Percentiles rank a stretch among this genome's conserved stretches.
phyloP scores from a whole-genome alignment of 2,888 invertebrate species.

The Therioaphis trifolii region DNA sequence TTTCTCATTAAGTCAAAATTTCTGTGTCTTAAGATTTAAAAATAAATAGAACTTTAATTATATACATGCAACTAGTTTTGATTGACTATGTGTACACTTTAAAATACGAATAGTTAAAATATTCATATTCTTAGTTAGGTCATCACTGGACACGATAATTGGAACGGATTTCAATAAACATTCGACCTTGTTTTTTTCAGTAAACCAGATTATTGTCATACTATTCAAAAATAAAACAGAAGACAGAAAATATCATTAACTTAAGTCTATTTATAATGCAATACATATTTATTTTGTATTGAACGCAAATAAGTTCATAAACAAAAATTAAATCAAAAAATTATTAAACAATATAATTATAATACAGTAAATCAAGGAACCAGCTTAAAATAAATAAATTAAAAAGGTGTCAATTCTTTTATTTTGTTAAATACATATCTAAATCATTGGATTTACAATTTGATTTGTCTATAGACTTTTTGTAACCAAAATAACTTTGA shows the following conservation, averaged over 20 bases:
- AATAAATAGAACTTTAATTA: no score
- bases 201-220: no score
- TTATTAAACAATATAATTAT: not conserved
- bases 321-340: conserved; percentile 2
- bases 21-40: no score
- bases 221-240: not conserved
- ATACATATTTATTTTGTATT: conserved; percentile 14
- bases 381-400: not conserved
- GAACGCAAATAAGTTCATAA: not conserved
- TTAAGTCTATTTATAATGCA: not conserved
- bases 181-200: no score
- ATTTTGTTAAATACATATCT: not conserved
- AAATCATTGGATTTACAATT: conserved; percentile 2
- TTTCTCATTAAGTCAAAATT: no score
- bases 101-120: no score
- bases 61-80: no score
- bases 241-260: not conserved
- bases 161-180: no score
- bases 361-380: conserved; percentile 31
- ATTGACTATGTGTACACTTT: no score
- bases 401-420: conserved; percentile 25
- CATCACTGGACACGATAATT: no score
- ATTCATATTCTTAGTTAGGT: no score
- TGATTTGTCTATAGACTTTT: not conserved
- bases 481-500: no score